Evolutionary conservation across 2,113 vertebrate species (phyloP).

Genomic region (Bubo bubo): DNA sequence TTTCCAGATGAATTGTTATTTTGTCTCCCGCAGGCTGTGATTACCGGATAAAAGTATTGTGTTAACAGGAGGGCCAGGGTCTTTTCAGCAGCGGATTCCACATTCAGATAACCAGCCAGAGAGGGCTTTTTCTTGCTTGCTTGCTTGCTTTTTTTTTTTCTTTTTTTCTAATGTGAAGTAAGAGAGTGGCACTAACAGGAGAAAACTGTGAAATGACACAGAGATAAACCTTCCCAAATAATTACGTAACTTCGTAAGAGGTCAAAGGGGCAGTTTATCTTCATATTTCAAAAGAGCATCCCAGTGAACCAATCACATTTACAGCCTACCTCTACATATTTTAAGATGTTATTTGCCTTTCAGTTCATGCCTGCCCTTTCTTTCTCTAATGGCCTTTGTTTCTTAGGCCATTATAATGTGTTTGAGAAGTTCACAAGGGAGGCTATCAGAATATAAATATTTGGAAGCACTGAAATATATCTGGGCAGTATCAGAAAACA

Average conservation of each 20-base stretch:
- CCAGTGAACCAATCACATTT: background rate
- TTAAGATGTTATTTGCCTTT: constrained; percentile 56
- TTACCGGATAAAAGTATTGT: constrained; percentile 82
- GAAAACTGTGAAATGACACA: constrained; percentile 29
- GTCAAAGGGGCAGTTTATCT: constrained; percentile 56
- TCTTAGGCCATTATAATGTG: background rate
- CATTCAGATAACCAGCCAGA: background rate
- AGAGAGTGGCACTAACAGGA: constrained; percentile 35
- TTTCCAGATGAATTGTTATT: constrained; percentile 86
- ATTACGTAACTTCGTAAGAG: constrained; percentile 43
- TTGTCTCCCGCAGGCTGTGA: constrained; percentile 84
- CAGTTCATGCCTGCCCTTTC: constrained; percentile 13
- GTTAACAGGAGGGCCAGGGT: constrained; percentile 75
- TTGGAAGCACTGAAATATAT: constrained; percentile 30
- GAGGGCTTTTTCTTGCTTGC: background rate
- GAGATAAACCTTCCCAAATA: constrained; percentile 60
- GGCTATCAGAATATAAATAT: constrained; percentile 51
- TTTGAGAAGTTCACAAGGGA: constrained; percentile 18
- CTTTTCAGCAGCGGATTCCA: constrained; percentile 55
- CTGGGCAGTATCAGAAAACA: constrained; percentile 28
- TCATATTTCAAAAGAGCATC: constrained; percentile 43
- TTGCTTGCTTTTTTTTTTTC: too few relatives aligned
- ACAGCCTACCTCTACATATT: constrained; percentile 31
- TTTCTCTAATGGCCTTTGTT: constrained; percentile 37
- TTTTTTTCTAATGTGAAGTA: background rate